Base-by-base conservation (phyloP, 2,888 invertebrate species). In the Pocota personata region DNA sequence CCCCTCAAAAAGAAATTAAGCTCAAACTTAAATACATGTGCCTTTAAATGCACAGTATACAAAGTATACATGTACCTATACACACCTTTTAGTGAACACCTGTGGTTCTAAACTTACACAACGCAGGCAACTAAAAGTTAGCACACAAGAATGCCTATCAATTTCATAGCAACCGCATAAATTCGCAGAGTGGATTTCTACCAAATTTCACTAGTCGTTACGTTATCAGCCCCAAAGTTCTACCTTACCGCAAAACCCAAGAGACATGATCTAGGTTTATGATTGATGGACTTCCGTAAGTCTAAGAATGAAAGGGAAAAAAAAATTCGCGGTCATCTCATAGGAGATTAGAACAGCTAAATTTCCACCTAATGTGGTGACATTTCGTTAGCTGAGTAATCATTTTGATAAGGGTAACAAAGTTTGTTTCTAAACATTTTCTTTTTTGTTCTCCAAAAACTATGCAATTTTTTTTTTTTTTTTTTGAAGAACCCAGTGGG, bases 401-500 rank as follows among this genome's bases (percentile, higher is more conserved):
- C 71, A 48, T 24, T 24, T 57, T 48, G 58, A 58, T 72, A 72
- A 57, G 71, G 24, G 48, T 16, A 48, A 10, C 46, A 32, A 72
- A 72, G n/a, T 58, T 58, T 72, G 58, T 32, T 48, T 19, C 21
- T 14, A 7, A 58, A 71, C 35, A 32, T 71, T 46, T 57, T 35
- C 27, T 35, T 57, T 57, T n/a, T 24, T 6, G 37, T 37, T 30
- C 30, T 19, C 72, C 72, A 50, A 73, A 46, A 73, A 73, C n/a
- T 73, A 73, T 73, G 72, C 72, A 62, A 73, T 16, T 7, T 35
- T 32, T 46, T 58, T 32, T 24, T 19, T 8, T 10, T 55, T n/a
- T n/a, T n/a, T n/a, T n/a, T n/a, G n/a, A n/a, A n/a, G n/a, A 30
- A 16, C 16, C 16, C 21, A 24, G n/a, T 40, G 10, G 40, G 19